These are phyloP conservation scores for Noctua pronuba DNA, from an alignment of 2,888 invertebrate genomes.

Conservation along the genomic window DNA sequence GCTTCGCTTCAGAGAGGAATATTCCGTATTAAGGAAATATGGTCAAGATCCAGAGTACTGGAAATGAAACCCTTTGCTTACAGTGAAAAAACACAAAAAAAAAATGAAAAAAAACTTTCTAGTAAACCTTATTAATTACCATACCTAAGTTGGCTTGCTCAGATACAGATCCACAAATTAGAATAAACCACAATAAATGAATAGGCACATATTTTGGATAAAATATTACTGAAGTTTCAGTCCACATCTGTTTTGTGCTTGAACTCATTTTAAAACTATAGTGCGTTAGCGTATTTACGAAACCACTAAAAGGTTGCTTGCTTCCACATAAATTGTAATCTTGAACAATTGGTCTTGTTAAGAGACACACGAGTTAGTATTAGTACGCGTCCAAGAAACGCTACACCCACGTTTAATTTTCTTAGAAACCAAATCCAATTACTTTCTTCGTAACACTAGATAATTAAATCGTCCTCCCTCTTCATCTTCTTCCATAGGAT, in stretches of 20 bases:
- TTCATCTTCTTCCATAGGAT: conserved; percentile 21
- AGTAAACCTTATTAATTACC: neutral
- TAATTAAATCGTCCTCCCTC: conserved; percentile 49
- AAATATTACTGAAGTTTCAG: neutral
- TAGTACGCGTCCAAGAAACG: conserved; percentile 23
- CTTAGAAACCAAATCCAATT: conserved; percentile 63
- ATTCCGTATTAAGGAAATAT: neutral
- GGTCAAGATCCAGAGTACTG: neutral
- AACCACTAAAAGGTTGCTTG: conserved; percentile 11
- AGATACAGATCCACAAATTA: neutral
- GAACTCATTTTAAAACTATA: neutral
- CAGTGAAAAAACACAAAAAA: neutral
- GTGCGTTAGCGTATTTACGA: conserved; percentile 6
- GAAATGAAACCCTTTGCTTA: neutral
- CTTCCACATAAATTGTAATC: conserved; percentile 28
- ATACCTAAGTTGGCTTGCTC: conserved; percentile 1
- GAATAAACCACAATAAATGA: conserved; percentile 2
- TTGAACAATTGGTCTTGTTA: conserved; percentile 26
- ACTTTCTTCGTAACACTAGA: conserved; percentile 47
- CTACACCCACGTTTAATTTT: conserved; percentile 53
- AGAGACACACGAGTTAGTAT: conserved; percentile 23
- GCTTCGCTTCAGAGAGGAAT: neutral
- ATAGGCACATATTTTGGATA: neutral
- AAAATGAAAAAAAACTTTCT: neutral
- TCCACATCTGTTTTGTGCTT: neutral